Percentiles rank a stretch among this genome's conserved stretches.
These are phyloP conservation scores for Ptychoptera contaminata DNA, from an alignment of 2,888 invertebrate species.

Conservation along the genomic window DNA sequence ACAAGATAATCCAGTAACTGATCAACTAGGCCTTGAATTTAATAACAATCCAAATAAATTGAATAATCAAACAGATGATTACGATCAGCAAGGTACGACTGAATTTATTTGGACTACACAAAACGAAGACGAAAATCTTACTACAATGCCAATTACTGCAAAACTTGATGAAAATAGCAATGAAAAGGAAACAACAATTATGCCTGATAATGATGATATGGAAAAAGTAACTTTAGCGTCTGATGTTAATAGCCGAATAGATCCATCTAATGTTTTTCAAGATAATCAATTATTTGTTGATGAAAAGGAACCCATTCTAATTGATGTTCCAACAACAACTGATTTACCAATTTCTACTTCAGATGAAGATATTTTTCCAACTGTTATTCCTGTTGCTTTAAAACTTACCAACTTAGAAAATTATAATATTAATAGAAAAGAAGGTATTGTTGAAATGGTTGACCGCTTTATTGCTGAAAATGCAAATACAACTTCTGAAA, in stretches of 20 bases:
- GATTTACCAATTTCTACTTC: slow-evolving; percentile 5
- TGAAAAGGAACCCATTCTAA: slow-evolving; percentile 18
- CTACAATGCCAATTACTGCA: neutral
- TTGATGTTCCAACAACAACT: slow-evolving; percentile 15
- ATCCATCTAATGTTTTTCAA: slow-evolving; percentile 15
- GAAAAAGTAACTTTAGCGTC: too few relatives aligned
- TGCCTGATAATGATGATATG: neutral
- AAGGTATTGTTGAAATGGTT: slow-evolving; percentile 13
- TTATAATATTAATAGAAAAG: neutral
- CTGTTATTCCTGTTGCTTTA: neutral
- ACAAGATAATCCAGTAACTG: neutral
- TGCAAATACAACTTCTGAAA: slow-evolving; percentile 1
- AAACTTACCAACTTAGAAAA: neutral
- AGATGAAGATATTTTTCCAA: neutral
- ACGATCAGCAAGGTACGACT: neutral
- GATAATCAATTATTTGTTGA: slow-evolving; percentile 20
- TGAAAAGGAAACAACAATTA: neutral
- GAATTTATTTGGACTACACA: neutral
- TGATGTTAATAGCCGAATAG: slow-evolving; percentile 2
- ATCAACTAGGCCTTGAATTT: neutral
- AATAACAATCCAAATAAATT: too few relatives aligned
- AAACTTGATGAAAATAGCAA: slow-evolving; percentile 2
- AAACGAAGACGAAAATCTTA: neutral
- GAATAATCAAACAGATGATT: too few relatives aligned
- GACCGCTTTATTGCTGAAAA: slow-evolving; percentile 13